Percentiles rank a stretch among this genome's conserved stretches.
Evolutionary conservation across 2,113 vertebrate genomes (phyloP).

Genomic region (sheep (Ovis aries)): DNA sequence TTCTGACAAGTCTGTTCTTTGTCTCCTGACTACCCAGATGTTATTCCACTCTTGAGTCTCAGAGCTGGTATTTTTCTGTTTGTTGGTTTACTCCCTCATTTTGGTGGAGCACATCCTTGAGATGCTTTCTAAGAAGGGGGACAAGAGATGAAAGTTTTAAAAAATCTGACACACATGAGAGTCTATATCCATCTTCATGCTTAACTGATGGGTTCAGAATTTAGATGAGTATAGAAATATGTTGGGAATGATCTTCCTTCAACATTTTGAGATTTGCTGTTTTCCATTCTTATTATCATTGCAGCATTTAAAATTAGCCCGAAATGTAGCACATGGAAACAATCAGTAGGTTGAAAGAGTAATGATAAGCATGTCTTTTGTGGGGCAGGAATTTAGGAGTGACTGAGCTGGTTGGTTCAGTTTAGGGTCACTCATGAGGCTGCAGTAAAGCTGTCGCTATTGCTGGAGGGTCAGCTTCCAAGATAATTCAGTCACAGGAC

Average conservation of each 20-base stretch:
- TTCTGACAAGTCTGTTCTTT: neutral
- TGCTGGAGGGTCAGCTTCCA: neutral
- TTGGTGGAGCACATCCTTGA: neutral
- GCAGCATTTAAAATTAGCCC: neutral
- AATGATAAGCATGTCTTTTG: neutral
- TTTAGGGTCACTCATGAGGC: neutral
- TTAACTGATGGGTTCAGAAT: neutral
- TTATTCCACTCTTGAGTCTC: neutral
- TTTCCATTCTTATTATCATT: neutral
- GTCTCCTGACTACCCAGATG: rapidly evolving
- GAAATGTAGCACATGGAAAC: neutral
- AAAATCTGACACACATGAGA: neutral
- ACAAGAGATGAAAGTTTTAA: no score
- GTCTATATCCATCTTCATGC: neutral
- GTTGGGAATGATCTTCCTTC: neutral
- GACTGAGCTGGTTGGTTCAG: neutral
- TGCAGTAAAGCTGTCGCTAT: neutral
- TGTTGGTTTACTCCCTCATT: neutral
- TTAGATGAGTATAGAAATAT: no score
- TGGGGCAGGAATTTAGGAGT: neutral
- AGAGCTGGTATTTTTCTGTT: neutral
- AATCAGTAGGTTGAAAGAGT: neutral
- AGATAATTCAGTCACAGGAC: neutral
- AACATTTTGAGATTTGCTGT: neutral
- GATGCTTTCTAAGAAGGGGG: neutral